Conservation (phyloP, 2,797 vertebrate genomes). For the Phataginus tetradactyla region DNA sequence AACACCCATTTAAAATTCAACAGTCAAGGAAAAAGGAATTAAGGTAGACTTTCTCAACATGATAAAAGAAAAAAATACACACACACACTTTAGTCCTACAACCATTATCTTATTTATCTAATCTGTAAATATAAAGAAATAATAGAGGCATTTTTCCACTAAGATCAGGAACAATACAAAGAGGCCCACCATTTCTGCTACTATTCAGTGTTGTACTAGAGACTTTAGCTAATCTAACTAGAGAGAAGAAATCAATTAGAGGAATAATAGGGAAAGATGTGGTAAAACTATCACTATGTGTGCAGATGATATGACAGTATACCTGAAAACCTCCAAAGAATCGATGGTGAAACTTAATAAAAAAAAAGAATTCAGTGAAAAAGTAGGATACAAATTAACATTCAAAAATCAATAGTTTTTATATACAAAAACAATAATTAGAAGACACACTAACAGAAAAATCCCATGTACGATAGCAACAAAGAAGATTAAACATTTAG, state of each 20-base stretch:
- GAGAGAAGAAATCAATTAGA: slow-evolving; percentile 1
- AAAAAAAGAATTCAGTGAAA: slow-evolving; percentile 27
- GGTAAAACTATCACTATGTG: background rate
- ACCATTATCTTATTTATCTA: background rate
- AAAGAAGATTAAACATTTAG: background rate
- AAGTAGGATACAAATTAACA: background rate
- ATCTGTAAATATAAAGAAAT: background rate
- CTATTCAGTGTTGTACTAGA: background rate
- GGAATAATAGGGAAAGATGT: background rate
- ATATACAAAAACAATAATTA: background rate
- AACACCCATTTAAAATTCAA: background rate
- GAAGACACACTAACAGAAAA: background rate
- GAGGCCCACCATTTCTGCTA: background rate
- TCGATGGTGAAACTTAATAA: slow-evolving; percentile 34
- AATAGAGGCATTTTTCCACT: background rate
- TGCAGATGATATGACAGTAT: background rate
- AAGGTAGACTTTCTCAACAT: background rate
- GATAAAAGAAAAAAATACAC: background rate
- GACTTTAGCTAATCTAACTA: background rate
- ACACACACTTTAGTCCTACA: background rate
- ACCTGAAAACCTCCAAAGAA: background rate
- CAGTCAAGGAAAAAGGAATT: background rate
- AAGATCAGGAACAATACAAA: background rate
- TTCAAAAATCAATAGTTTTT: background rate
- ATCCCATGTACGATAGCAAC: background rate